phyloP scores from a whole-genome alignment of 2,113 vertebrate species.

The Halichoerus grypus region DNA sequence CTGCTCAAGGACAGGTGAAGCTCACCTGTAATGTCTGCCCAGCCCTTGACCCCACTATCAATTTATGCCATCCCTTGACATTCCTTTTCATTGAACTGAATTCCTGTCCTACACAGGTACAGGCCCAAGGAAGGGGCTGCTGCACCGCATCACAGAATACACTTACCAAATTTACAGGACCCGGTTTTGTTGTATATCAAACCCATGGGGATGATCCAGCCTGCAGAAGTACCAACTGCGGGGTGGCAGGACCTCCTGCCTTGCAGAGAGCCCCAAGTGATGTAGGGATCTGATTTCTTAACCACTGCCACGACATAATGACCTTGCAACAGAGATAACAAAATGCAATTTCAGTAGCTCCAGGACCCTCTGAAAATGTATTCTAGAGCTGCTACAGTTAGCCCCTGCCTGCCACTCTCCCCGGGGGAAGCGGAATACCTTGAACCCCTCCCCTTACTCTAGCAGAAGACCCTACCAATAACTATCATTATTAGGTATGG shows the following conservation, averaged over 20 bases:
- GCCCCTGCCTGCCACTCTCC: background rate
- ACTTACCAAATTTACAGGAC: slow-evolving; percentile 91
- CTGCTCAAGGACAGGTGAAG: background rate
- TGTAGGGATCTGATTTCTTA: slow-evolving; percentile 81
- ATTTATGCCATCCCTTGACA: background rate
- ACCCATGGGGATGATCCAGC: slow-evolving; percentile 94
- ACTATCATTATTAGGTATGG: background rate
- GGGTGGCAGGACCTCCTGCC: slow-evolving; percentile 94
- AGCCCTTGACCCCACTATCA: background rate
- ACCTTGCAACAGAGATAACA: slow-evolving; percentile 70
- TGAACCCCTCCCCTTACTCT: background rate
- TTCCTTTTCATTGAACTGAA: background rate
- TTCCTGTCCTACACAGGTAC: background rate
- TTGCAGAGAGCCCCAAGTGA: slow-evolving; percentile 89
- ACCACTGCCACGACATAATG: slow-evolving; percentile 93
- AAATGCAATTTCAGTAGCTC: background rate
- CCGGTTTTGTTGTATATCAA: slow-evolving; percentile 83
- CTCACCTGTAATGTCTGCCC: background rate
- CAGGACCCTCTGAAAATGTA: background rate
- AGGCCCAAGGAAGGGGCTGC: background rate
- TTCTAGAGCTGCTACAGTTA: background rate
- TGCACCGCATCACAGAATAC: background rate
- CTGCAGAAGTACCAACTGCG: slow-evolving; percentile 89
- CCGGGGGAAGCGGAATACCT: background rate
- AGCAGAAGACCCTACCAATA: background rate